Percentiles rank a stretch among this genome's conserved stretches.
Evolutionary conservation across 2,797 vertebrate genomes (phyloP).

Genomic region (Cyprinella venusta): DNA sequence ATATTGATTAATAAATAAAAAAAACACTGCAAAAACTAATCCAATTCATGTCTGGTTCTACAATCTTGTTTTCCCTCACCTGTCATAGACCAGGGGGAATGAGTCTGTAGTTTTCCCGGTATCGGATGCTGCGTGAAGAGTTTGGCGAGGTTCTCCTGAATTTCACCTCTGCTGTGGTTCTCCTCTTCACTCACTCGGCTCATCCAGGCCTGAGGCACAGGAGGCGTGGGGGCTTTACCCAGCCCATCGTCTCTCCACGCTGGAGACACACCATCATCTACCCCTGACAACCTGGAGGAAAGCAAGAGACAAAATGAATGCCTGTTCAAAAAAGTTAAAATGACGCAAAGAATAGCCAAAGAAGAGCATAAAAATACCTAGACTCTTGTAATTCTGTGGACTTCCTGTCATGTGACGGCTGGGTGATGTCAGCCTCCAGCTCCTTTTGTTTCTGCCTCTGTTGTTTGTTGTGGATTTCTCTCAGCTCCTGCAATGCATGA

Average conservation of each 20-base stretch:
- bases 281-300: slow-evolving; percentile 67
- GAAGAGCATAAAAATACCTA: slow-evolving; percentile 74
- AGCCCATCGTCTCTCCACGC: slow-evolving; percentile 74
- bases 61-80: slow-evolving; percentile 59
- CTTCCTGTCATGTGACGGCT: slow-evolving; percentile 76
- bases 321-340: neutral
- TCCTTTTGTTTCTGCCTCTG: slow-evolving; percentile 92
- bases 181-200: slow-evolving; percentile 87
- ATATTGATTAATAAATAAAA: neutral
- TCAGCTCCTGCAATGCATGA: slow-evolving; percentile 86
- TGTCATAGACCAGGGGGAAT: slow-evolving; percentile 80
- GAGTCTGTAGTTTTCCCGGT: slow-evolving; percentile 71
- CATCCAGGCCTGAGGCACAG: slow-evolving; percentile 74
- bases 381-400: slow-evolving; percentile 84
- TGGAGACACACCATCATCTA: slow-evolving; percentile 64
- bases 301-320: neutral
- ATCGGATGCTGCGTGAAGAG: slow-evolving; percentile 87
- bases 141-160: slow-evolving; percentile 87
- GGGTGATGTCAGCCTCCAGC: slow-evolving; percentile 80
- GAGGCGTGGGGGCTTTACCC: slow-evolving; percentile 63
- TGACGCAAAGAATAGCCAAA: neutral
- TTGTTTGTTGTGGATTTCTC: slow-evolving; percentile 93
- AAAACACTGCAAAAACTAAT: neutral
- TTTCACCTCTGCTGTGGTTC: slow-evolving; percentile 82
- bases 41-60: neutral